A percentile compares a stretch with the other conserved stretches of the same genome.
These are phyloP conservation scores for Drosophila nebulosa DNA, from an alignment of 1,140 invertebrate species.

Conservation along the genomic window DNA sequence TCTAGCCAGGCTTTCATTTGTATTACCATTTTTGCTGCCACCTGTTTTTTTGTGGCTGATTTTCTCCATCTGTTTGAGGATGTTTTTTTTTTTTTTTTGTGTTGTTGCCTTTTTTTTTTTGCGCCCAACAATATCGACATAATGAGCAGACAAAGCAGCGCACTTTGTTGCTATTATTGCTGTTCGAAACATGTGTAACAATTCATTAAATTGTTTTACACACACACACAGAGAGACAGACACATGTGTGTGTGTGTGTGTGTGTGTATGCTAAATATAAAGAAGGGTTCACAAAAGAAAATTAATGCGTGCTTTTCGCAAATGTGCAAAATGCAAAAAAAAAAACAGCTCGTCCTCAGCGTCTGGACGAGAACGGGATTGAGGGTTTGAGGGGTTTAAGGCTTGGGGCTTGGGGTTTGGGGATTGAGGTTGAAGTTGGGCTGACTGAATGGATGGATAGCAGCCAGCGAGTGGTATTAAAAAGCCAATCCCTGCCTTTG, in stretches of 20 bases:
- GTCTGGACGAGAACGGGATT: not conserved
- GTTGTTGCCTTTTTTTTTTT: slow-evolving; percentile 1
- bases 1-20: no score
- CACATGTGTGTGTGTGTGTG: not conserved
- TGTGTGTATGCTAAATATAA: slow-evolving; percentile 46
- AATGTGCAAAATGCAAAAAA: slow-evolving; percentile 49
- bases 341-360: slow-evolving; percentile 9
- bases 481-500: slow-evolving; percentile 55
- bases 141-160: slow-evolving; percentile 63
- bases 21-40: no score
- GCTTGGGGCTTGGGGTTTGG: not conserved
- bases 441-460: not conserved
- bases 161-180: slow-evolving; percentile 61
- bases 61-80: not conserved
- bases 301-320: slow-evolving; percentile 64
- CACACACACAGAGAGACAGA: slow-evolving; percentile 16
- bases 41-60: not conserved
- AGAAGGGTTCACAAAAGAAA: slow-evolving; percentile 64
- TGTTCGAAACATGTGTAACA: slow-evolving; percentile 63
- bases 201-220: slow-evolving; percentile 57
- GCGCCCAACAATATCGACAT: slow-evolving; percentile 59
- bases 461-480: slow-evolving; percentile 45
- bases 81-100: not conserved
- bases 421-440: not conserved
- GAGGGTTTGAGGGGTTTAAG: no score